These are phyloP conservation scores for Toxotes chatareus DNA, from an alignment of 2,113 vertebrate genomes.

Conservation along the genomic window DNA sequence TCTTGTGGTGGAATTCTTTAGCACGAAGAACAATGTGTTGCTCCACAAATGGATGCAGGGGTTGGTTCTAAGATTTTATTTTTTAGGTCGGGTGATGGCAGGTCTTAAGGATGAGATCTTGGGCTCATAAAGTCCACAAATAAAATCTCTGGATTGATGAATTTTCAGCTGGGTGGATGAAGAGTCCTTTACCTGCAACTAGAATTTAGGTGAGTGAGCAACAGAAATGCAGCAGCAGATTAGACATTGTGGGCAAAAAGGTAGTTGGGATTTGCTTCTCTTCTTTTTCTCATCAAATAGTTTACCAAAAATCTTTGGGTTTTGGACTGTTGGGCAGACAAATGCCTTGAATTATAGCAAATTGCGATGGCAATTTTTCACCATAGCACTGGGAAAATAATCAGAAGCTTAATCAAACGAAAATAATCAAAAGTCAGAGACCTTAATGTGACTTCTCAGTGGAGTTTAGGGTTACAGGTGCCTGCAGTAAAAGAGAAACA, in stretches of 20 bases:
- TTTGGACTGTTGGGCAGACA: conserved; percentile 1
- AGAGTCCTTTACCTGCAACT: background rate
- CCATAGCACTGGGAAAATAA: background rate
- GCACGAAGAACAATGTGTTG: background rate
- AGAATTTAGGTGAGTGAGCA: background rate
- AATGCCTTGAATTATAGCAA: background rate
- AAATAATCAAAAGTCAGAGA: background rate
- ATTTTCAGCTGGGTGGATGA: background rate
- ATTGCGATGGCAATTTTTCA: background rate
- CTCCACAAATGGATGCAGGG: conserved; percentile 19
- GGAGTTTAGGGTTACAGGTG: background rate
- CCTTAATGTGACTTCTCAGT: background rate
- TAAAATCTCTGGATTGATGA: background rate
- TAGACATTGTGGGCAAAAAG: conserved; percentile 3
- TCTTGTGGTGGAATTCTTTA: conserved; percentile 17
- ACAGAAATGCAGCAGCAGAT: conserved; percentile 7
- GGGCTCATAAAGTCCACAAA: conserved; percentile 22
- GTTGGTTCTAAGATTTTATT: conserved; percentile 19
- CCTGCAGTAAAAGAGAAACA: conserved; percentile 2
- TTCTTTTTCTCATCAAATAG: background rate
- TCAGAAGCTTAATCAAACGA: background rate
- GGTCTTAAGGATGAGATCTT: background rate
- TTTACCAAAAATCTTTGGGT: background rate
- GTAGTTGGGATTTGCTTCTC: background rate
- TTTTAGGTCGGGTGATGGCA: conserved; percentile 13